These are phyloP conservation scores for Rhinoraja longicauda DNA, from an alignment of 2,797 vertebrate genomes.

Conservation along the genomic window DNA sequence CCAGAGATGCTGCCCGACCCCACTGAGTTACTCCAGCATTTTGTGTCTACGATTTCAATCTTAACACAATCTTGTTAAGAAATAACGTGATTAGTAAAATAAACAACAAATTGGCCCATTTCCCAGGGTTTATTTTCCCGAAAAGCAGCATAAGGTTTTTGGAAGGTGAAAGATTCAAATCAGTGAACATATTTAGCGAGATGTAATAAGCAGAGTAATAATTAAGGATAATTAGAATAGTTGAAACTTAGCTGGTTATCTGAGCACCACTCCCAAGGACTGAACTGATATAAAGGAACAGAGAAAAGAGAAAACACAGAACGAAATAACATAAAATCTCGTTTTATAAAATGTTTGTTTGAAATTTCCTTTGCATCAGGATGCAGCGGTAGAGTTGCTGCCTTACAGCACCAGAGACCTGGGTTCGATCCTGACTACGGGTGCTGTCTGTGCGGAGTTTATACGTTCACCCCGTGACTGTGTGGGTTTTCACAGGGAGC, in stretches of 20 bases:
- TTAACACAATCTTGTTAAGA: neutral
- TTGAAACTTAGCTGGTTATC: neutral
- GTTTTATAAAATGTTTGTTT: neutral
- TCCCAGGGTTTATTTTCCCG: neutral
- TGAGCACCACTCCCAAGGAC: neutral
- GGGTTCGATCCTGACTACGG: no score
- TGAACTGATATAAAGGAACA: neutral
- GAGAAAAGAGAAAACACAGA: neutral
- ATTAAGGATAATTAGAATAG: neutral
- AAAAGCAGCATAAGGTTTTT: neutral
- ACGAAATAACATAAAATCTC: no score
- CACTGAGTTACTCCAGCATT: no score
- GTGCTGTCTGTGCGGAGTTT: no score
- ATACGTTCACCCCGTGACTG: no score
- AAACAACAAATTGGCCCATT: neutral
- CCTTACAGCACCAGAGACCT: no score
- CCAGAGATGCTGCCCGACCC: no score
- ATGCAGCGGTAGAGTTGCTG: no score
- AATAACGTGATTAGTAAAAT: neutral
- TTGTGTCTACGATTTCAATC: no score
- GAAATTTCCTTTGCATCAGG: neutral
- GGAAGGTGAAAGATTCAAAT: neutral
- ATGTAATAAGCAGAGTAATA: neutral
- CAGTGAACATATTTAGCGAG: neutral
- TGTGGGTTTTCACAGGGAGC: no score